Evolutionary conservation across 2,888 invertebrate species (phyloP).

Genomic region (Hyposoter didymator): DNA sequence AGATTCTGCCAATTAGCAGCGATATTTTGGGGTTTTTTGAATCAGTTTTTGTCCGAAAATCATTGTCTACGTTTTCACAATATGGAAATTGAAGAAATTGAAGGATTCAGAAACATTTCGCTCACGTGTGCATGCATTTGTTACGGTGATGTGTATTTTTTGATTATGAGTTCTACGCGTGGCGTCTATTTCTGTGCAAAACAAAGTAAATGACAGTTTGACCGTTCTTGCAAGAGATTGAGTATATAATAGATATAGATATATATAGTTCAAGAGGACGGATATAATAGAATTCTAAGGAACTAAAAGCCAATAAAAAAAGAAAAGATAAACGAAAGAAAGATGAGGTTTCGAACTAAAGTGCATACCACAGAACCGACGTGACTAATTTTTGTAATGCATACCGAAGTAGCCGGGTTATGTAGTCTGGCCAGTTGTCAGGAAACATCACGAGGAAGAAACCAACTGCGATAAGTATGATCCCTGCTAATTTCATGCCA

Average conservation of each 20-base stretch:
- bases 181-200: conserved; percentile 79
- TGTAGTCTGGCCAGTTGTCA: conserved; percentile 98
- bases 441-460: conserved; percentile 98
- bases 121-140: not conserved
- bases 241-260: conserved; percentile 63
- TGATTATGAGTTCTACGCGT: conserved; percentile 73
- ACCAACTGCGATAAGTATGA: conserved; percentile 95
- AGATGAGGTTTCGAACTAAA: conserved; percentile 75
- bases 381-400: conserved; percentile 77
- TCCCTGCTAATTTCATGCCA: conserved; percentile 98
- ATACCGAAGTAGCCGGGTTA: conserved; percentile 94
- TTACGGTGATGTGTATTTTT: conserved; percentile 6
- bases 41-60: not conserved
- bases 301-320: conserved; percentile 67
- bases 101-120: not conserved
- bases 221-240: conserved; percentile 74
- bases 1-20: not conserved
- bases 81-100: not conserved
- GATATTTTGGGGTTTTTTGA: not conserved
- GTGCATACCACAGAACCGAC: conserved; percentile 76
- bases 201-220: conserved; percentile 73
- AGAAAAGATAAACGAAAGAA: conserved; percentile 70
- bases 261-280: conserved; percentile 67
- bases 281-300: conserved; percentile 63
- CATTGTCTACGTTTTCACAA: not conserved